phyloP scores from a whole-genome alignment of 2,888 invertebrate species.

The Tetramorium bicarinatum region DNA sequence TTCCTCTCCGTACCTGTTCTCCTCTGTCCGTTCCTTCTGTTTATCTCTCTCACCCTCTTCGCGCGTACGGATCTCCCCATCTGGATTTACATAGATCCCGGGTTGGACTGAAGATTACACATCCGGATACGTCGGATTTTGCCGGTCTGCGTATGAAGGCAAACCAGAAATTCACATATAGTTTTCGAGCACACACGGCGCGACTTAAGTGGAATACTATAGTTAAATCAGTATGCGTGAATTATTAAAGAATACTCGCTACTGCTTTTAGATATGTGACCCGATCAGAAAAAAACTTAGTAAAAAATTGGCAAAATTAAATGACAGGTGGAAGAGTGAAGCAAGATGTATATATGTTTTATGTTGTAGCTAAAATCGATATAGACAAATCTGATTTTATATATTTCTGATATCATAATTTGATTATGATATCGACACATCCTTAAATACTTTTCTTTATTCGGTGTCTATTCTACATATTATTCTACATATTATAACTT shows the following conservation, averaged over 20 bases:
- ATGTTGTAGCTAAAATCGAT: background rate
- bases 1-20: constrained; percentile 36
- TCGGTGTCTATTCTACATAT: background rate
- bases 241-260: background rate
- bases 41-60: constrained; percentile 28
- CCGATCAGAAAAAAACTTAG: background rate
- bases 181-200: background rate
- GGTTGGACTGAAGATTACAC: constrained; percentile 73
- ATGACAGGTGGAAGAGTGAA: background rate
- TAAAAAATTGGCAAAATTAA: background rate
- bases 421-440: background rate
- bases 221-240: background rate
- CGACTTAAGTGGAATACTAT: background rate
- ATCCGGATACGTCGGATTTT: constrained; percentile 52
- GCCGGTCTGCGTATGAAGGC: constrained; percentile 2
- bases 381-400: background rate
- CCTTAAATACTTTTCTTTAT: background rate
- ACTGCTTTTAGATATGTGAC: background rate
- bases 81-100: constrained; percentile 70
- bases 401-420: background rate
- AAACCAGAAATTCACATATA: constrained; percentile 58
- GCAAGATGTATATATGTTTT: background rate
- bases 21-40: constrained; percentile 4
- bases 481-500: background rate
- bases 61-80: constrained; percentile 44